phyloP scores from a whole-genome alignment of 1,140 invertebrate species.

The Heliconius hewitsoni region DNA sequence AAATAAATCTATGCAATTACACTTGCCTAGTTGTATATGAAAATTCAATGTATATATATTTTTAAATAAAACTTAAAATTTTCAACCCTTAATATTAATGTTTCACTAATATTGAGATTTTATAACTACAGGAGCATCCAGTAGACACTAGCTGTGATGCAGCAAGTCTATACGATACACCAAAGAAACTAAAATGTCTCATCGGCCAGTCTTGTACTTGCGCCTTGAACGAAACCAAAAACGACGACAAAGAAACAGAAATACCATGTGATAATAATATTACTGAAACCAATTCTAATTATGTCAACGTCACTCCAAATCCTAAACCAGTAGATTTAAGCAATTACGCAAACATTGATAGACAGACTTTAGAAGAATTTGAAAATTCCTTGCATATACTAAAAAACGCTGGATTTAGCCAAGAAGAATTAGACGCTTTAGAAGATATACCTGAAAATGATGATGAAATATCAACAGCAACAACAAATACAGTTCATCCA shows the following conservation, averaged over 20 bases:
- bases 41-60: no score
- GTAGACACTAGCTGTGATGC: conserved; percentile 60
- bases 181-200: conserved; percentile 87
- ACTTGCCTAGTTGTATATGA: no score
- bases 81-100: background rate
- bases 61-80: no score
- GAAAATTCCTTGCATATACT: conserved; percentile 87
- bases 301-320: conserved; percentile 83
- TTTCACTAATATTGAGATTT: background rate
- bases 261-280: conserved; percentile 80
- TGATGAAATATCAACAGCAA: conserved; percentile 69
- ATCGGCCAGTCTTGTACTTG: conserved; percentile 67
- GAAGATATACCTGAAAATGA: conserved; percentile 77
- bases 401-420: conserved; percentile 81
- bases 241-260: conserved; percentile 82
- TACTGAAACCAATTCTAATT: conserved; percentile 76
- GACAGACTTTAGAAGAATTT: conserved; percentile 87
- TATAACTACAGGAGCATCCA: conserved; percentile 72
- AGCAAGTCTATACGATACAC: conserved; percentile 86
- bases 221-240: conserved; percentile 53
- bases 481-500: conserved; percentile 67
- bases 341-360: conserved; percentile 87
- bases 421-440: conserved; percentile 80
- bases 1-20: no score
- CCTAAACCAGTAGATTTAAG: conserved; percentile 68